phyloP scores from a whole-genome alignment of 2,113 vertebrate species.

The Brachyhypopomus occidentalis region DNA sequence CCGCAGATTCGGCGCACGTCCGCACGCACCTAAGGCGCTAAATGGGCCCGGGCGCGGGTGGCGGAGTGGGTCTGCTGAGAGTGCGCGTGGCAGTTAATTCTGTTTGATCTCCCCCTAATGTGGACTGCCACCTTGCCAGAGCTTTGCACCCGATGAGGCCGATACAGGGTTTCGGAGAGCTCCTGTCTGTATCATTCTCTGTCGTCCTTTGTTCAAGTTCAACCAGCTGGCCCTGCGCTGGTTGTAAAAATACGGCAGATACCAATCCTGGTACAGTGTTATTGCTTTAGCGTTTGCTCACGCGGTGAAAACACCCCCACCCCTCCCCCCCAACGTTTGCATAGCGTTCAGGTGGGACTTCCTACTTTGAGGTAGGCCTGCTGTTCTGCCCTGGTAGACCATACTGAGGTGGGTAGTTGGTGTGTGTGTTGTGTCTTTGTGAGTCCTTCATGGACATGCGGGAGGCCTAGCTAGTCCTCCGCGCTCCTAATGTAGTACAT shows the following conservation, averaged over 20 bases:
- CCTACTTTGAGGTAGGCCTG: background rate
- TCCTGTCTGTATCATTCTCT: background rate
- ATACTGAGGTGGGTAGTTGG: background rate
- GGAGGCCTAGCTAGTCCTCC: background rate
- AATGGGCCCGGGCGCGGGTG: background rate
- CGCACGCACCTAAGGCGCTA: constrained; percentile 2
- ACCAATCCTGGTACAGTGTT: background rate
- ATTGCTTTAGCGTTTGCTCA: background rate
- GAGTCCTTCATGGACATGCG: background rate
- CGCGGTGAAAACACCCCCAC: background rate
- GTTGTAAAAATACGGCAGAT: background rate
- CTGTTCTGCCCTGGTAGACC: constrained; percentile 15
- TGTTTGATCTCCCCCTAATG: constrained; percentile 42
- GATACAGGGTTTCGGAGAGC: background rate
- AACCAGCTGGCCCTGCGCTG: background rate
- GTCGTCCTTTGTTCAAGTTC: background rate
- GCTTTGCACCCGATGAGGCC: constrained; percentile 17
- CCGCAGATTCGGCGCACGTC: background rate
- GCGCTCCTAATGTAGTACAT: background rate
- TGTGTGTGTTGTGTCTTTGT: background rate
- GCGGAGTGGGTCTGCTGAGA: background rate
- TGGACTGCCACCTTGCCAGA: background rate
- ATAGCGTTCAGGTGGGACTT: constrained; percentile 17
- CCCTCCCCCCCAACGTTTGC: background rate
- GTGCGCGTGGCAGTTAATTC: constrained; percentile 28